Evolutionary conservation across 1,140 invertebrate genomes (phyloP).

Genomic region (Agrypnia vestita): DNA sequence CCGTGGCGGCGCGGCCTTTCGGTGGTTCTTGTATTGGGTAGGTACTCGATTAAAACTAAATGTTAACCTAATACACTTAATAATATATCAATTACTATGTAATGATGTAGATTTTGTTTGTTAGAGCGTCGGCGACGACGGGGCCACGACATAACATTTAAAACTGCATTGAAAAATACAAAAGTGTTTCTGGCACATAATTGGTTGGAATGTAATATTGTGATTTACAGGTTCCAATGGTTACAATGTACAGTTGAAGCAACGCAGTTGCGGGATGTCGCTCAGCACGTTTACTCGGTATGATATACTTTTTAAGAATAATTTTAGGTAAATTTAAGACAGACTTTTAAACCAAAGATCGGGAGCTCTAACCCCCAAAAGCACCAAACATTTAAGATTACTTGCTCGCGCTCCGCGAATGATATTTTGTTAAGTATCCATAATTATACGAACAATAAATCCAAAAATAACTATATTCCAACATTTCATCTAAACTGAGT

Average conservation of each 20-base stretch:
- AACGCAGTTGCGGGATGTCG: constrained; percentile 50
- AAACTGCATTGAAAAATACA: constrained; percentile 61
- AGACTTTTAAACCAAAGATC: constrained; percentile 62
- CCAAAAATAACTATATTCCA: constrained; percentile 64
- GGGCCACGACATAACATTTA: constrained; percentile 34
- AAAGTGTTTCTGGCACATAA: constrained; percentile 71
- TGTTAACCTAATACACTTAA: constrained; percentile 57
- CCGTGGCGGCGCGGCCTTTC: constrained; percentile 14
- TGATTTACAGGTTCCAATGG: constrained; percentile 55
- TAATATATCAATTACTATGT: constrained; percentile 57
- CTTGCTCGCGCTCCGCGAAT: constrained; percentile 55
- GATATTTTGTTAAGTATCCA: constrained; percentile 52
- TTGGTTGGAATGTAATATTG: constrained; percentile 71
- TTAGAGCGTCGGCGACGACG: constrained; percentile 12
- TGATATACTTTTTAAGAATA: constrained; percentile 47
- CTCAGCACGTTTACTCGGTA: constrained; percentile 50
- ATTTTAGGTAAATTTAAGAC: constrained; percentile 60
- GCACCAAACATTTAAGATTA: constrained; percentile 61
- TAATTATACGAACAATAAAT: constrained; percentile 57
- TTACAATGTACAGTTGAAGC: constrained; percentile 49
- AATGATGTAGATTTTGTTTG: constrained; percentile 58
- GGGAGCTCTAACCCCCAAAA: constrained; percentile 58
- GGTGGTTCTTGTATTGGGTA: constrained; percentile 51
- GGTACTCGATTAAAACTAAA: constrained; percentile 56
- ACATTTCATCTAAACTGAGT: constrained; percentile 68